A percentile compares a stretch with the other conserved stretches of the same genome.
Conservation (phyloP, 2,888 invertebrate species). For the Nemotelus pantherinus region DNA sequence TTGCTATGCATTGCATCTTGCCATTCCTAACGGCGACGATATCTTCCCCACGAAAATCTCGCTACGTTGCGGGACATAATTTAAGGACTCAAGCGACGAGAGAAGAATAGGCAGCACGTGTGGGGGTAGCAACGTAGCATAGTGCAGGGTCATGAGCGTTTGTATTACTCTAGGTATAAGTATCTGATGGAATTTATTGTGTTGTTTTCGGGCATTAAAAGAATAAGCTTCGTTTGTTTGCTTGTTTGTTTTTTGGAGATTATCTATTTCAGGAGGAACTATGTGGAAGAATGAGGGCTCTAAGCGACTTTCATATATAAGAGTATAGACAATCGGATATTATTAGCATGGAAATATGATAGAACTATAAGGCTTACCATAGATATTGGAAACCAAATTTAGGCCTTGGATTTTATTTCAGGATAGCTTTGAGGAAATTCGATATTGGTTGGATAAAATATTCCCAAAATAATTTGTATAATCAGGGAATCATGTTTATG, state of each 20-base stretch:
- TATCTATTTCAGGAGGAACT: not conserved
- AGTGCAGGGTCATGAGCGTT: not conserved
- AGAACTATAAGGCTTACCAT: no score
- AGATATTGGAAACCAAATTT: no score
- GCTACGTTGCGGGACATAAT: slow-evolving; percentile 4
- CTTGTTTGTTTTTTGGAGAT: slow-evolving; percentile 27
- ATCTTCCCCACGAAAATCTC: not conserved
- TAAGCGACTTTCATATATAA: no score
- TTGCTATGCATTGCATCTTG: not conserved
- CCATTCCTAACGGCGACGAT: not conserved
- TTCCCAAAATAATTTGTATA: no score
- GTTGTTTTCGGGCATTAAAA: slow-evolving; percentile 18
- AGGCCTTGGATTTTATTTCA: no score
- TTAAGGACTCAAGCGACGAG: slow-evolving; percentile 8
- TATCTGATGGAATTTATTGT: slow-evolving; percentile 18
- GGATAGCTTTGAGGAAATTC: no score
- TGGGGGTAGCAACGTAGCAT: not conserved
- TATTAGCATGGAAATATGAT: no score
- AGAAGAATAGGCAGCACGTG: slow-evolving; percentile 32
- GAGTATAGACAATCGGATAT: no score
- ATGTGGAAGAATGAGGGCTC: no score
- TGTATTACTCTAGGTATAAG: not conserved
- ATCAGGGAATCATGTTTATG: no score
- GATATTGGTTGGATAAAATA: no score
- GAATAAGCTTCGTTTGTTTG: slow-evolving; percentile 18